Evolutionary conservation across 2,113 vertebrate species (phyloP), one percentile per base, ranked within the genome.

Genomic region (Salvelinus alpinus): DNA sequence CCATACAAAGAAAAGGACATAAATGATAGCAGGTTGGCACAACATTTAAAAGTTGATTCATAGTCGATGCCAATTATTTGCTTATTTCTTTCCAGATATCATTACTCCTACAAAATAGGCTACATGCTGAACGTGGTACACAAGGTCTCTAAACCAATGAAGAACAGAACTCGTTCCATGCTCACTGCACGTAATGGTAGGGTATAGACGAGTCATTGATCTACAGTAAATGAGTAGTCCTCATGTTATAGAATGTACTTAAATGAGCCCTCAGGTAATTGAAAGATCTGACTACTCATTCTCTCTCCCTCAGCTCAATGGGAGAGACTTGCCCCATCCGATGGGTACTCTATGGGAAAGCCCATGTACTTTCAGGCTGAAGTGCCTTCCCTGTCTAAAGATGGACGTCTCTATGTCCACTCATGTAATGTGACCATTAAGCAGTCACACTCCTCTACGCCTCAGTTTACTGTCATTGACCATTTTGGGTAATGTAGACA

Each of bases 41-140:
- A 62, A 57, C 54, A 57, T 57, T 20, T 11, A 44, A 4, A 5
- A 57, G 18, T 62, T 22, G 18, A 16, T 16, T 62, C 2, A 22
- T 62, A 62, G n/a, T 11, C 7, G 0, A 3, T 44, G 1, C 29
- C 66, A 6, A 22, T n/a, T 20, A 47, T 70, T 0, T 34, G 12
- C 77, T 29, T 62, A 3, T 77, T 78, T 73, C 48, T 20, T 64
- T 73, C 3, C 71, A 93, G 93, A 79, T 93, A 87, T 71, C 84
- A 90, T 13, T 92, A 92, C 71, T 85, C 89, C 0, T 94, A 93
- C 80, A 91, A 92, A 79, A 84, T 91, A 11, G 92, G 88, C 4
- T 92, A 86, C 76, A 60, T 65, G 3, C 91, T 92, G 2, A 82
- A 83, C 57, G 71, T 59, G 74, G 73, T 76, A 25, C 77, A 27